Percentiles rank a stretch among this genome's conserved stretches.
Evolutionary conservation across 2,888 invertebrate genomes (phyloP).

Genomic region (Thysanoteuthis rhombus): DNA sequence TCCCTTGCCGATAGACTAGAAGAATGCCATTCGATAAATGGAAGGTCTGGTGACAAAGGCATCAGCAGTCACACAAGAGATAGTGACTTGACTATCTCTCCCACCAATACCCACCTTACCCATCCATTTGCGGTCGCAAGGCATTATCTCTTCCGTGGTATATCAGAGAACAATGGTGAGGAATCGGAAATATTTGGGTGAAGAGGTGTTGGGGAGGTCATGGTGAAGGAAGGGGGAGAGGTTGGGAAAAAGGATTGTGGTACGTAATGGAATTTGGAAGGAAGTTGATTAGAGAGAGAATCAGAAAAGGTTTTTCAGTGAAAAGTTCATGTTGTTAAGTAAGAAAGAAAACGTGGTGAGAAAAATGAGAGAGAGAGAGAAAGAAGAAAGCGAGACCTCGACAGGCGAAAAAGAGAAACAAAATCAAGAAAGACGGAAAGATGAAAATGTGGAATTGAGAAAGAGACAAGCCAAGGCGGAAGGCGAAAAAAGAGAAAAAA

Average conservation of each 20-base stretch:
- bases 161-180: not conserved
- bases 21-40: not conserved
- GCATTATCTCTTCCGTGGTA: not conserved
- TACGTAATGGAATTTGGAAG: not conserved
- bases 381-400: not conserved
- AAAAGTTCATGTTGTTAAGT: not conserved
- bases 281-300: not conserved
- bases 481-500: not conserved
- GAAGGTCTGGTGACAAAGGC: not conserved
- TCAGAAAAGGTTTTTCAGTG: not conserved
- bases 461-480: too few species aligned
- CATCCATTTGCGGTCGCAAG: not conserved
- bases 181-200: slow-evolving; percentile 12
- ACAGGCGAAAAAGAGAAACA: too few species aligned
- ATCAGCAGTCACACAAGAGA: not conserved
- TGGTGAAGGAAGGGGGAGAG: not conserved
- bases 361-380: not conserved
- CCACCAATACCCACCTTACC: not conserved
- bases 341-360: not conserved
- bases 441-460: not conserved
- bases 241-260: not conserved
- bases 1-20: not conserved
- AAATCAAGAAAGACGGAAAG: not conserved
- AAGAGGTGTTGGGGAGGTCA: not conserved
- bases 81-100: not conserved